Percentiles rank a stretch among this genome's conserved stretches.
Conservation (phyloP, 1,140 invertebrate species). For the Drosophila chauvacae region DNA sequence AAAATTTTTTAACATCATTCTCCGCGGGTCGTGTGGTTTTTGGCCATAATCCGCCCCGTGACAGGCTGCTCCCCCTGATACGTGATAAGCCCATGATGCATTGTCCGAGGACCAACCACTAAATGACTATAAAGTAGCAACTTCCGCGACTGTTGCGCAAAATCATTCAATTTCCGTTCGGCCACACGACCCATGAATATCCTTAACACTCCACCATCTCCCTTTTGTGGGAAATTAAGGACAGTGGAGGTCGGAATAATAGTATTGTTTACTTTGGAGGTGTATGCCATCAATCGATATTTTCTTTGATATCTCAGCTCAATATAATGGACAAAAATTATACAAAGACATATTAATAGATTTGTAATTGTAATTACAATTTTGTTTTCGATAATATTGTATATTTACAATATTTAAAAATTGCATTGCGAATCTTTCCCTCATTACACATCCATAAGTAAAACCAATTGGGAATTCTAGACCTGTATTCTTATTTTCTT, state of each 20-base stretch:
- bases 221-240: neutral
- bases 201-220: conserved; percentile 13
- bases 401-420: too few relatives aligned
- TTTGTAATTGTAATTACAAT: neutral
- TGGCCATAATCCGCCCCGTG: conserved; percentile 67
- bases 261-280: neutral
- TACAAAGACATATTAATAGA: too few relatives aligned
- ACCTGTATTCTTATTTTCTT: too few relatives aligned
- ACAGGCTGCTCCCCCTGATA: conserved; percentile 21
- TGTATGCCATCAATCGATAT: too few relatives aligned
- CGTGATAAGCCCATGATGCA: conserved; percentile 64
- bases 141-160: conserved; percentile 83
- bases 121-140: conserved; percentile 84
- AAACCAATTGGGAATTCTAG: too few relatives aligned
- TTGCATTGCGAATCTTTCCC: too few relatives aligned
- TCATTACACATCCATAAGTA: too few relatives aligned
- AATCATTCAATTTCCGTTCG: conserved; percentile 84
- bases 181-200: conserved; percentile 63
- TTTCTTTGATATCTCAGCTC: too few relatives aligned
- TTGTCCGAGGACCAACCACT: conserved; percentile 79
- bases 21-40: conserved; percentile 32
- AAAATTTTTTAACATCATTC: conserved; percentile 56
- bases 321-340: too few relatives aligned
- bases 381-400: too few relatives aligned
- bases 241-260: neutral